phyloP scores from a whole-genome alignment of 2,113 vertebrate genomes.

The Pedetes capensis region DNA sequence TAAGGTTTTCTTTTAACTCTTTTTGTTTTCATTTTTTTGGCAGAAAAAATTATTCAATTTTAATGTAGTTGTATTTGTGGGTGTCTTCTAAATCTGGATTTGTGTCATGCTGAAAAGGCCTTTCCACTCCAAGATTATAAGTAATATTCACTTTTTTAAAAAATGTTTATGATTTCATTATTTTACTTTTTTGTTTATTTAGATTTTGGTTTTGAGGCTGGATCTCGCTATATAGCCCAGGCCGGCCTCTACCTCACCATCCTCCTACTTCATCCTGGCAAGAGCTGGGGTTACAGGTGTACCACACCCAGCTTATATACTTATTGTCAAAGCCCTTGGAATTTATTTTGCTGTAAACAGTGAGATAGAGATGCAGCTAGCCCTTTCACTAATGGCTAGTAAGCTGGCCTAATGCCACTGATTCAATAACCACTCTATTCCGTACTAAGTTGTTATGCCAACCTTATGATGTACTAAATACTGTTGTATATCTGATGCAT shows the following conservation, averaged over 20 bases:
- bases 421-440: background rate
- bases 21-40: background rate
- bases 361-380: background rate
- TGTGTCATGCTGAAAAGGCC: background rate
- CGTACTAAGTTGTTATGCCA: background rate
- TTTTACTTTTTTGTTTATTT: background rate
- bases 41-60: conserved; percentile 13
- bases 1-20: background rate
- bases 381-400: background rate
- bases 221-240: background rate
- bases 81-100: background rate
- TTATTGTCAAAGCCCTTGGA: conserved; percentile 32
- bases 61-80: background rate
- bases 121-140: background rate
- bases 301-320: background rate
- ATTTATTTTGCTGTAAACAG: background rate
- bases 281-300: background rate
- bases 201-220: background rate
- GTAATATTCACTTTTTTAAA: conserved; percentile 14
- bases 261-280: background rate
- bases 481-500: background rate
- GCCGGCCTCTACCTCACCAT: no score
- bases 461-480: background rate
- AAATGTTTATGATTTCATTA: background rate
- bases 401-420: background rate